phyloP scores from a whole-genome alignment of 2,888 invertebrate species.

The Heliconius hortense region DNA sequence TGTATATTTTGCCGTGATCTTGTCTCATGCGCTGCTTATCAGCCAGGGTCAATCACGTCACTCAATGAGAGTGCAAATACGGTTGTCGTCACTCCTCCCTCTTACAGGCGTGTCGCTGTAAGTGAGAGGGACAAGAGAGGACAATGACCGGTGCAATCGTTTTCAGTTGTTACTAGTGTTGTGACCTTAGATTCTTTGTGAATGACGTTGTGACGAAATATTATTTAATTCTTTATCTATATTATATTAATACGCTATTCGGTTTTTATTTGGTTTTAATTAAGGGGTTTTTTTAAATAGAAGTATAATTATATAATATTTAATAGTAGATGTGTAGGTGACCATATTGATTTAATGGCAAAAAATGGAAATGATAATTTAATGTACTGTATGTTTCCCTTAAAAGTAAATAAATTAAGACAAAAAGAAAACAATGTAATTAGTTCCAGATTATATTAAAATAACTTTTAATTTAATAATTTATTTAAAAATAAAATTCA shows the following conservation, averaged over 20 bases:
- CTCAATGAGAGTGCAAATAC: constrained; percentile 44
- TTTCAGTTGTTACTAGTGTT: constrained; percentile 28
- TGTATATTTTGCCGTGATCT: constrained; percentile 53
- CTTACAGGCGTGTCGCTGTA: constrained; percentile 24
- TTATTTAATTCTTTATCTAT: constrained; percentile 1
- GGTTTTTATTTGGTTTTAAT: no score
- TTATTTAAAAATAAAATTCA: background rate
- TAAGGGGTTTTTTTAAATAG: no score
- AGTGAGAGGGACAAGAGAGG: constrained; percentile 35
- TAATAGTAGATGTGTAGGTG: no score
- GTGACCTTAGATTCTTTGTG: constrained; percentile 34
- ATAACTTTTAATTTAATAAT: no score
- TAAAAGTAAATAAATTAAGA: background rate
- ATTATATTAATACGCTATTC: background rate
- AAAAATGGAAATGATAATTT: background rate
- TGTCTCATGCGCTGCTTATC: constrained; percentile 50
- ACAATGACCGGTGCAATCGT: constrained; percentile 36
- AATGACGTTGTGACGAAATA: constrained; percentile 29
- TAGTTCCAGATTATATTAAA: background rate
- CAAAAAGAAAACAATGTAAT: background rate
- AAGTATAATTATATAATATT: no score
- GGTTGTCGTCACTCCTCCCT: constrained; percentile 25
- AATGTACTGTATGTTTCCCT: no score
- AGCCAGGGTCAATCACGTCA: constrained; percentile 54
- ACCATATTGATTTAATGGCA: background rate